These are phyloP conservation scores for Barnardius zonarius DNA, from an alignment of 2,113 vertebrate genomes.

Conservation along the genomic window DNA sequence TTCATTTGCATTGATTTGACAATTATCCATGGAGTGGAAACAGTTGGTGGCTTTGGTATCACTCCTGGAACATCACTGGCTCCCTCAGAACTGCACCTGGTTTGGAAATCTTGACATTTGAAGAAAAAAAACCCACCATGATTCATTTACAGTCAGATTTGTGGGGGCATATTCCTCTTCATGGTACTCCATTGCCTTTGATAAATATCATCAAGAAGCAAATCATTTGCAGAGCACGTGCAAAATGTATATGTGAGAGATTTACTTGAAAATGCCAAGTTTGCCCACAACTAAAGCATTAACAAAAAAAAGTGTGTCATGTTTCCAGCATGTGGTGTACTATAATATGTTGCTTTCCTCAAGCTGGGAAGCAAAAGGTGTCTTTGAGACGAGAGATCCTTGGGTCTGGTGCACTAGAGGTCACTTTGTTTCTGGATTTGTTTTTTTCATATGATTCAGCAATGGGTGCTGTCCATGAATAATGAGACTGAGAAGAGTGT, in stretches of 20 bases:
- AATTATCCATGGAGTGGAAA: neutral
- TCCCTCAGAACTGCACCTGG: neutral
- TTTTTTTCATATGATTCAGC: constrained; percentile 53
- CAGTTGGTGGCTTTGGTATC: neutral
- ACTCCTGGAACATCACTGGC: neutral
- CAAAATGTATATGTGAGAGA: neutral
- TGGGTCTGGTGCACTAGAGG: neutral
- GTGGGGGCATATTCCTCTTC: neutral
- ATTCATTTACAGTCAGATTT: neutral
- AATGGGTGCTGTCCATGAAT: constrained; percentile 46
- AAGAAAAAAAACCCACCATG: neutral
- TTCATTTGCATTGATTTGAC: neutral
- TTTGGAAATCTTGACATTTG: constrained; percentile 23
- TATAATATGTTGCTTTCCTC: neutral
- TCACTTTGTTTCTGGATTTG: neutral
- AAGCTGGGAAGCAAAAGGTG: neutral
- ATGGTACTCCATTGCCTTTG: neutral
- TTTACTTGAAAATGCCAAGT: neutral
- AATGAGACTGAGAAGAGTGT: constrained; percentile 50
- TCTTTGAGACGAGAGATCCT: neutral
- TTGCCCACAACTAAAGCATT: neutral
- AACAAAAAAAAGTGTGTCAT: neutral
- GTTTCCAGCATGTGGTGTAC: neutral
- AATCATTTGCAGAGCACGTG: neutral
- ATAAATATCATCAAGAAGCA: neutral